phyloP scores from a whole-genome alignment of 2,113 vertebrate species.

The Pluvialis apricaria region DNA sequence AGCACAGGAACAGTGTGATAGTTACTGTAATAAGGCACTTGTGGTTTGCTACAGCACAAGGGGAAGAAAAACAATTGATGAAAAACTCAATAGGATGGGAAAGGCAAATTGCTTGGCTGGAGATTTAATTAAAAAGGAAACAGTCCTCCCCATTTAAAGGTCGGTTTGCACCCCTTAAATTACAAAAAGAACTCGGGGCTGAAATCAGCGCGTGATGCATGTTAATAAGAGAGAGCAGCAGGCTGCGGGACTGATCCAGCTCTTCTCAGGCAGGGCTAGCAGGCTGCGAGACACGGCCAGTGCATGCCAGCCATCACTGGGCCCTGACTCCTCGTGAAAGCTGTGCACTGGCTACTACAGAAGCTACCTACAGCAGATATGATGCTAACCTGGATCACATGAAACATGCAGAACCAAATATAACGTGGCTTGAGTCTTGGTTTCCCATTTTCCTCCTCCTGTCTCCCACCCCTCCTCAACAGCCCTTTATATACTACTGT shows the following conservation, averaged over 20 bases:
- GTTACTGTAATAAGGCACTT: constrained; percentile 62
- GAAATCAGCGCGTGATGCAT: not conserved
- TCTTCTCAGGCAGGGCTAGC: not conserved
- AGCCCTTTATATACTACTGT: not conserved
- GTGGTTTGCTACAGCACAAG: constrained; percentile 54
- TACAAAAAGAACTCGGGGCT: constrained; percentile 24
- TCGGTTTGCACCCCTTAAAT: constrained; percentile 61
- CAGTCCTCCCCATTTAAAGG: constrained; percentile 56
- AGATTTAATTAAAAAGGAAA: constrained; percentile 76
- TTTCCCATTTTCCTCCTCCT: not conserved
- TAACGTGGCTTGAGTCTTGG: not conserved
- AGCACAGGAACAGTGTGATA: not conserved
- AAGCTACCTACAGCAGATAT: not conserved
- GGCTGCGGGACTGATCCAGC: not conserved
- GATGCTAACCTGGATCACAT: not conserved
- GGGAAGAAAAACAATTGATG: constrained; percentile 67
- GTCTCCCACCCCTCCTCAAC: not conserved
- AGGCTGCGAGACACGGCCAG: not conserved
- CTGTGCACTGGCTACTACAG: not conserved
- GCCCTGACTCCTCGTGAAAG: not conserved
- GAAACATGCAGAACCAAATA: not conserved
- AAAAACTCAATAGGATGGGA: constrained; percentile 68
- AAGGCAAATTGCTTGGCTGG: constrained; percentile 72
- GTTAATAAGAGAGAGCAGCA: constrained; percentile 36
- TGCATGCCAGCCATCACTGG: not conserved